Evolutionary conservation across 1,140 invertebrate genomes (phyloP), one percentile per base, ranked within the genome.

Genomic region (Drosophila sproati): DNA sequence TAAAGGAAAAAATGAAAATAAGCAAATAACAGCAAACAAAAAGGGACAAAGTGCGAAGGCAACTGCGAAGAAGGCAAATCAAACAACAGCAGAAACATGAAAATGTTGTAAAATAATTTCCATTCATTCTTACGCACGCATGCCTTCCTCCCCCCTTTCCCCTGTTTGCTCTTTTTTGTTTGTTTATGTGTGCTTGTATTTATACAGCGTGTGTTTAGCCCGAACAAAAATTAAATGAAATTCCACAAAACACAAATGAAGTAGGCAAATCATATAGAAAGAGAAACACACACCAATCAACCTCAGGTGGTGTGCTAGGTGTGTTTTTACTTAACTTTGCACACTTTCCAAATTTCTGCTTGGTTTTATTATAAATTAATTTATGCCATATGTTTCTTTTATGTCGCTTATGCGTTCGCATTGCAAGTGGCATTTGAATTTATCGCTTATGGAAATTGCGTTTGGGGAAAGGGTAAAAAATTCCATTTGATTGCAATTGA

Each of bases 71-170:
- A 63, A 73, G 64, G 50, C 66, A 75, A 87, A 83, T 83, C 79
- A 77, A 80, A 87, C 47, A 57, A 70, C 29, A 76, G 67, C 71
- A 67, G 67, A 73, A 88, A 78, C 74, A 89, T 89, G 80, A 78
- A 89, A 80, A 89, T 88, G 85, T 80, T 89, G 83, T 88, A 88
- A 89, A 88, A 88, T 83, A 78, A 89, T 89, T 89, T 88, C 77
- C 83, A 87, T 87, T 87, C 82, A 70, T 82, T 82, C 73, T 76
- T 77, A 73, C 62, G 69, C 73, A 77, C 54, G 73, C 80, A 87
- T 88, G 82, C 72, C 80, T 69, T 61, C 55, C 45, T 41, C 2
- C 39, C 20, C 20, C 20, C 20, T 20, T 20, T 20, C 0, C 20
- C 20, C 20, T 20, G 20, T 0, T 41, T 41, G 12, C 34, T 12